phyloP scores from a whole-genome alignment of 1,140 invertebrate genomes.

The Drosophila tropicalis region DNA sequence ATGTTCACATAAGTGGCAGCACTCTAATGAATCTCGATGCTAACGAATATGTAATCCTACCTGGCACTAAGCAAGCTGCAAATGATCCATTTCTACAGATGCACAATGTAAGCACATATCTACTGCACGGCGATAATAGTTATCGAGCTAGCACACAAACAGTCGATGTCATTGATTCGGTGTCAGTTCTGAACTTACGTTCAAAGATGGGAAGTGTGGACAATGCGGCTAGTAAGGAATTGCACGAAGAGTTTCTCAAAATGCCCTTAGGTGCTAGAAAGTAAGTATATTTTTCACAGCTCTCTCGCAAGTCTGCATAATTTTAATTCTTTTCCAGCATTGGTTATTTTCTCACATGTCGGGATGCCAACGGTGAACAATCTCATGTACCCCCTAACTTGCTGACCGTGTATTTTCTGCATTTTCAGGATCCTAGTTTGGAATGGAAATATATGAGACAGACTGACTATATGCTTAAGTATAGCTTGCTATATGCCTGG shows the following conservation, averaged over 20 bases:
- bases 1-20: constrained; percentile 92
- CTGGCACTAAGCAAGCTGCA: constrained; percentile 86
- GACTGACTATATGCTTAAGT: constrained; percentile 72
- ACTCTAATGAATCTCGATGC: constrained; percentile 88
- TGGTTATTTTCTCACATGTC: constrained; percentile 8
- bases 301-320: no score
- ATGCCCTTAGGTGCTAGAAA: constrained; percentile 70
- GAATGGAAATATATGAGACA: constrained; percentile 63
- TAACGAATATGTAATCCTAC: constrained; percentile 79
- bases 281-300: constrained; percentile 40
- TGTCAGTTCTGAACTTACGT: constrained; percentile 8
- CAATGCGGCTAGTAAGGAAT: not conserved
- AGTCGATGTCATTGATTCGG: constrained; percentile 43
- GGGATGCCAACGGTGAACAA: not conserved
- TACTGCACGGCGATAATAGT: constrained; percentile 85
- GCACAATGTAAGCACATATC: constrained; percentile 88
- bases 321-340: not conserved
- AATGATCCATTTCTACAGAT: constrained; percentile 87
- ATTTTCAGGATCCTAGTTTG: constrained; percentile 59
- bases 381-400: constrained; percentile 21
- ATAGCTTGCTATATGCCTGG: constrained; percentile 62
- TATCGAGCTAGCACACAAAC: constrained; percentile 51
- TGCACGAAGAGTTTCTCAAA: constrained; percentile 56
- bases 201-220: not conserved
- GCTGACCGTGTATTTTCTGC: constrained; percentile 35